These are phyloP conservation scores for Styela clava DNA, from an alignment of 23 tunicate species.

Conservation along the genomic window DNA sequence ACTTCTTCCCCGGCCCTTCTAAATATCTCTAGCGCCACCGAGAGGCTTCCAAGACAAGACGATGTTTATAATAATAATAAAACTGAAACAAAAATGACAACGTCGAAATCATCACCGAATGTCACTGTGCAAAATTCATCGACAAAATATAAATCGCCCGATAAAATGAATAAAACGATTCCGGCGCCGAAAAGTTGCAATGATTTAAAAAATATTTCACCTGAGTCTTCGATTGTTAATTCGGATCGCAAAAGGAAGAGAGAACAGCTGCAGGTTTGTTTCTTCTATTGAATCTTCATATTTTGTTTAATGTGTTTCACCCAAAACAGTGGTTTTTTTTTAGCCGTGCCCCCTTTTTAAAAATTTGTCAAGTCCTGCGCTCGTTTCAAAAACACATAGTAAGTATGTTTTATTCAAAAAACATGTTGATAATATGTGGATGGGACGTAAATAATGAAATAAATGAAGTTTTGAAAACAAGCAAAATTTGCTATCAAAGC, in stretches of 20 bases:
- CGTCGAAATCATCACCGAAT: constrained; percentile 19
- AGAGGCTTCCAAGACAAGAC: background rate
- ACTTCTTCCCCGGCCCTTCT: background rate
- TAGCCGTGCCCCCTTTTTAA: too few relatives aligned
- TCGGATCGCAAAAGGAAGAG: background rate
- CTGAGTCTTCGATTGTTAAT: background rate
- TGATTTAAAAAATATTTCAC: background rate
- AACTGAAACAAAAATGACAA: constrained; percentile 4
- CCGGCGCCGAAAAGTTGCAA: background rate
- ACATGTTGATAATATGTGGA: too few relatives aligned
- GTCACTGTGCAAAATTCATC: constrained; percentile 15
- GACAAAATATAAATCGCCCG: constrained; percentile 11
- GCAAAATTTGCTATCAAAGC: too few relatives aligned
- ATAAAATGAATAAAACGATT: background rate
- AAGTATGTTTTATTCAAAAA: too few relatives aligned
- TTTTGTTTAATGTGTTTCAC: too few relatives aligned
- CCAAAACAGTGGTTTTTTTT: too few relatives aligned
- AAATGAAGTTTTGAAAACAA: too few relatives aligned
- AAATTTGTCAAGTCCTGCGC: too few relatives aligned
- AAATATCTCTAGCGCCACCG: background rate
- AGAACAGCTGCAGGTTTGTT: background rate
- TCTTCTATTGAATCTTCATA: background rate
- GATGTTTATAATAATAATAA: constrained; percentile 14
- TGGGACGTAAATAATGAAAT: too few relatives aligned
- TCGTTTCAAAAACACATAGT: too few relatives aligned